Conservation (phyloP, 2,113 vertebrate species). For the Notothenia coriiceps region DNA sequence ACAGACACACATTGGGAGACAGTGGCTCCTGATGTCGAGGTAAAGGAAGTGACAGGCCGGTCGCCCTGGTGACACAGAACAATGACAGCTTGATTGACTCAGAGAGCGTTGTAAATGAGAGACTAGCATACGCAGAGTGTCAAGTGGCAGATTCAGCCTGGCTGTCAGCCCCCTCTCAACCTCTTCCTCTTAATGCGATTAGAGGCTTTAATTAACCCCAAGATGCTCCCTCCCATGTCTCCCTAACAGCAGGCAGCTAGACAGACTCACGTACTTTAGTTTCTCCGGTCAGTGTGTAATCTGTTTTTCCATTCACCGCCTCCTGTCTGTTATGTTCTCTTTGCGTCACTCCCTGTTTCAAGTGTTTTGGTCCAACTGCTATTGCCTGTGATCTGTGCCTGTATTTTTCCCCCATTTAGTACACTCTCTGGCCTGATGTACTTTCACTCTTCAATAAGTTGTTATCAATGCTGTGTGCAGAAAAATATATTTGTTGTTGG, state of each 20-base stretch:
- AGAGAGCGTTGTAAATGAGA: slow-evolving; percentile 45
- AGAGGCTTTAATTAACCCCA: slow-evolving; percentile 69
- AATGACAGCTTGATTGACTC: slow-evolving; percentile 54
- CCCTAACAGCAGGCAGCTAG: slow-evolving; percentile 22
- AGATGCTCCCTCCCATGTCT: slow-evolving; percentile 31
- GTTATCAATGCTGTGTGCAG: neutral
- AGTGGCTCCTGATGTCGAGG: slow-evolving; percentile 22
- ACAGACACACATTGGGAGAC: slow-evolving; percentile 1
- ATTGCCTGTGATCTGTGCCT: slow-evolving; percentile 12
- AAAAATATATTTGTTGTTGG: slow-evolving; percentile 13
- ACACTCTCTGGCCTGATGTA: neutral
- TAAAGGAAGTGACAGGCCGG: slow-evolving; percentile 41
- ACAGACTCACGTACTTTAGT: slow-evolving; percentile 17
- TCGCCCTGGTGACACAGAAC: slow-evolving; percentile 21
- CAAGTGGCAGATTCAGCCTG: slow-evolving; percentile 38
- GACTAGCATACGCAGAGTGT: slow-evolving; percentile 14
- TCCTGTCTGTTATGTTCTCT: slow-evolving; percentile 12
- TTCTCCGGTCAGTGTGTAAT: neutral
- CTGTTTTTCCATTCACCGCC: slow-evolving; percentile 3
- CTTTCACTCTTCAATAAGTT: slow-evolving; percentile 16
- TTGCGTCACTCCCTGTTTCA: neutral
- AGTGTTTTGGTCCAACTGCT: neutral
- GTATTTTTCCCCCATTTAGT: neutral
- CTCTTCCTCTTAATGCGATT: slow-evolving; percentile 50
- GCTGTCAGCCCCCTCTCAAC: slow-evolving; percentile 37